Percentiles rank a stretch among this genome's conserved stretches.
Conservation (phyloP, 2,888 invertebrate species). For the Nymphalis urticae region DNA sequence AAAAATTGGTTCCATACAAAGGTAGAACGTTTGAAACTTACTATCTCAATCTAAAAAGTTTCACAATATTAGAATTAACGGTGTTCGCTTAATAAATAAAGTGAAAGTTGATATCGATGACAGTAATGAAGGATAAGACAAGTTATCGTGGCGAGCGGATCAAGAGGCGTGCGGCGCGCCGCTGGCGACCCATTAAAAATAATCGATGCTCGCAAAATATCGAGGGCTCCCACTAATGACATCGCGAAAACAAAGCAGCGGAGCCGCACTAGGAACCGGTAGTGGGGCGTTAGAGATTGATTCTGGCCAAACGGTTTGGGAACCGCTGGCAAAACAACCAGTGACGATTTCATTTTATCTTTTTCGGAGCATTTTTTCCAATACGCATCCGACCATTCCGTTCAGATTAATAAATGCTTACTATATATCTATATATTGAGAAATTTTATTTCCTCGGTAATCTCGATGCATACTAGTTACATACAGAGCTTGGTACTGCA, state of each 20-base stretch:
- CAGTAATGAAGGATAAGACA: slow-evolving; percentile 31
- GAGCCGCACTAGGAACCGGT: slow-evolving; percentile 41
- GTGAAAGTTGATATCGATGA: slow-evolving; percentile 22
- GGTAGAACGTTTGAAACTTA: too few species aligned
- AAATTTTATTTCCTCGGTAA: too few species aligned
- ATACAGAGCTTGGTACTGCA: too few species aligned
- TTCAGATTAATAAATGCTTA: not conserved
- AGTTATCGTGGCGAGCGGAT: slow-evolving; percentile 43
- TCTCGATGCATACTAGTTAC: too few species aligned
- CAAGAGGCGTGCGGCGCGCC: slow-evolving; percentile 55
- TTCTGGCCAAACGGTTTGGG: slow-evolving; percentile 26
- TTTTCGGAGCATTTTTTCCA: not conserved
- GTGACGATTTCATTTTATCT: not conserved
- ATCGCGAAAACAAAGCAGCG: slow-evolving; percentile 76
- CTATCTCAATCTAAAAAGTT: not conserved
- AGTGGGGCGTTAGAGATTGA: slow-evolving; percentile 34
- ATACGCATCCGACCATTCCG: not conserved
- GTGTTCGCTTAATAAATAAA: slow-evolving; percentile 6
- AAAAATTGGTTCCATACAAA: too few species aligned
- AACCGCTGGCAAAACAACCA: not conserved
- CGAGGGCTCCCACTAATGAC: slow-evolving; percentile 79
- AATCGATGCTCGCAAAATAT: slow-evolving; percentile 78
- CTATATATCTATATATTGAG: too few species aligned
- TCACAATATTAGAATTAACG: not conserved
- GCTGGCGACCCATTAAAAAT: slow-evolving; percentile 77